Conservation (phyloP, 2,113 vertebrate genomes). For the Xenus cinereus region DNA sequence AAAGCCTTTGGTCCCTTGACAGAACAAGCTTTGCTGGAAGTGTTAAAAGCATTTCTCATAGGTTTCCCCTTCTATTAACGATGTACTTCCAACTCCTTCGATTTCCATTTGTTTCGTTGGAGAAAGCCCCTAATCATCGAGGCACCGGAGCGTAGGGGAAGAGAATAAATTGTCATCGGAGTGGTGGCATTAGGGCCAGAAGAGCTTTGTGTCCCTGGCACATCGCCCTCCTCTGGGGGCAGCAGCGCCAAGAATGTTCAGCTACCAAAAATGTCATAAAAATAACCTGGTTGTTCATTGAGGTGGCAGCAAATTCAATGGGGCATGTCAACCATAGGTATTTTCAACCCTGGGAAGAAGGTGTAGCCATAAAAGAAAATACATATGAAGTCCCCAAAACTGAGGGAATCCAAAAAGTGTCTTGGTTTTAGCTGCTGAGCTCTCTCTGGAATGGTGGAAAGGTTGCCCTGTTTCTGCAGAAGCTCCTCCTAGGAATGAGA, state of each 20-base stretch:
- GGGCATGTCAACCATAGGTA: background rate
- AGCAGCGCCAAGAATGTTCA: background rate
- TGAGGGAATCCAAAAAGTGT: rapidly evolving
- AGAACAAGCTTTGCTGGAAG: background rate
- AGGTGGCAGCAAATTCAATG: background rate
- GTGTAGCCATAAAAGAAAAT: background rate
- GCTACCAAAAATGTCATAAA: background rate
- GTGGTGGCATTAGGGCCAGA: background rate
- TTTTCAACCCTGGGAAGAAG: background rate
- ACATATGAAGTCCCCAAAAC: background rate
- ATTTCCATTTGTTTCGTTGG: background rate
- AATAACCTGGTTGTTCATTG: background rate
- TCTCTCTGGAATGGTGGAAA: background rate
- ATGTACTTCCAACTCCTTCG: background rate
- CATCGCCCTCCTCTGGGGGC: background rate
- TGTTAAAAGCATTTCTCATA: slow-evolving; percentile 19
- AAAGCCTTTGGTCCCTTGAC: slow-evolving; percentile 22
- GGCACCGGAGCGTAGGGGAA: background rate
- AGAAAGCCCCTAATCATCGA: background rate
- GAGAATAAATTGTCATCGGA: background rate
- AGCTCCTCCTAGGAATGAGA: background rate
- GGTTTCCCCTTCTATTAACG: background rate
- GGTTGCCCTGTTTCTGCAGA: background rate
- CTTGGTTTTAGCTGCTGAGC: background rate
- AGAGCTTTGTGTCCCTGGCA: background rate